Percentiles rank a stretch among this genome's conserved stretches.
Conservation (phyloP, 2,797 vertebrate species). For the Menidia menidia region DNA sequence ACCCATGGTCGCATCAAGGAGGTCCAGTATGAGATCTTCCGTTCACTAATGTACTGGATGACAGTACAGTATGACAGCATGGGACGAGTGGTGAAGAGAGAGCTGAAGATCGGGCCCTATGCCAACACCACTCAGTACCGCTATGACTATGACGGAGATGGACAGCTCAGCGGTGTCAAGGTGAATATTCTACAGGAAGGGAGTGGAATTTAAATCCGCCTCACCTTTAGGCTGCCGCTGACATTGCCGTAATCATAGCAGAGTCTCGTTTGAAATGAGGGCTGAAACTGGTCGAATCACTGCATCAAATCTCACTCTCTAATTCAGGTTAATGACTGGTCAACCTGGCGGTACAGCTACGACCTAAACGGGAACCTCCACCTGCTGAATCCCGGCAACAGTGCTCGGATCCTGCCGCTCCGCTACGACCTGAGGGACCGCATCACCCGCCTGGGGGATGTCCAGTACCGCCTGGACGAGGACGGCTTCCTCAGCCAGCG, state of each 20-base stretch:
- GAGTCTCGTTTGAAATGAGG: not conserved
- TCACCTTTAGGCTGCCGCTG: not conserved
- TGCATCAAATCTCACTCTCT: not conserved
- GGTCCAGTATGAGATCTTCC: constrained; percentile 98
- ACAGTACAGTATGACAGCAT: constrained; percentile 99
- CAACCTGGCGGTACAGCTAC: constrained; percentile 98
- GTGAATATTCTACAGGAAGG: constrained; percentile 48
- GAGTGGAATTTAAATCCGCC: not conserved
- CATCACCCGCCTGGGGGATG: constrained; percentile 94
- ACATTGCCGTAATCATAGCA: not conserved
- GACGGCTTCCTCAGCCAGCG: constrained; percentile 96
- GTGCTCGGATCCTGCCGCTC: constrained; percentile 92
- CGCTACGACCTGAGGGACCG: constrained; percentile 97
- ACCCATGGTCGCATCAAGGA: constrained; percentile 98
- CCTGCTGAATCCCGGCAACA: constrained; percentile 95
- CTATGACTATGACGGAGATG: constrained; percentile 97
- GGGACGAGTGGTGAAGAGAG: constrained; percentile 96
- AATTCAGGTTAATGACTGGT: constrained; percentile 91
- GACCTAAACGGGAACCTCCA: constrained; percentile 98
- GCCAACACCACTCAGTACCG: constrained; percentile 99
- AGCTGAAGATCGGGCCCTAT: constrained; percentile 96
- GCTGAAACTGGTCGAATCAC: not conserved
- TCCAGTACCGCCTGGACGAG: constrained; percentile 96
- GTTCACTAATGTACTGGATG: constrained; percentile 99
- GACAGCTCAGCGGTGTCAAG: constrained; percentile 95